Evolutionary conservation across 1,140 invertebrate genomes (phyloP), one percentile per base, ranked within the genome.

Genomic region (Pseudomyrmex pallidus): DNA sequence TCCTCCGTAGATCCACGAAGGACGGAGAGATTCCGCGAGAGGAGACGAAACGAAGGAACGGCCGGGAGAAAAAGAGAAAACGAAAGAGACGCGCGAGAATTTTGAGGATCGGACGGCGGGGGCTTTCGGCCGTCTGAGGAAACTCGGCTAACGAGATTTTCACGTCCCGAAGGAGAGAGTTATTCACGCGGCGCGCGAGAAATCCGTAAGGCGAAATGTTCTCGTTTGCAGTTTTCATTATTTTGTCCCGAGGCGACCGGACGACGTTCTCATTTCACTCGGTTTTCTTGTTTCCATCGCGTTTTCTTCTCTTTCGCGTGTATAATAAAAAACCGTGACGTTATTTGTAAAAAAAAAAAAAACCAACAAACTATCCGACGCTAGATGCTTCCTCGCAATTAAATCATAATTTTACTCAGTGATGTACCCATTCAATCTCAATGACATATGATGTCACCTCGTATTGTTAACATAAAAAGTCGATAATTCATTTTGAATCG

Each of bases 141-240:
- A 25, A 72, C 22, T 72, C 46, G 56, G n/a, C 12, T 59, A 72
- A 80, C 54, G 44, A 5, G n/a, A 72, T 72, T 59, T 57, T 72
- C 22, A 46, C 52, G 15, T 70, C 25, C 52, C 2, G 35, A 0
- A 52, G 22, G 35, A 50, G 20, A 68, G 20, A 13, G 59, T 20
- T 15, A 70, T 59, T 48, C 64, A 15, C 44, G 20, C 35, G 13
- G 13, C 12, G 50, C 52, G 22, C 61, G 17, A 54, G 52, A 46
- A 68, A 57, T 67, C 44, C 9, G 20, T 62, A 25, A 57, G n/a
- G 4, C 10, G 10, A 78, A 59, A 70, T 48, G n/a, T 48, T 48
- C 10, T n/a, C 12, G 13, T 68, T 57, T 10, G 13, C 8, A 54
- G 1, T 70, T 48, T 25, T 35, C 1, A 77, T 70, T 59, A 80